Base-by-base conservation (phyloP, 2,113 vertebrate species). In the Dunckerocampus dactyliophorus region DNA sequence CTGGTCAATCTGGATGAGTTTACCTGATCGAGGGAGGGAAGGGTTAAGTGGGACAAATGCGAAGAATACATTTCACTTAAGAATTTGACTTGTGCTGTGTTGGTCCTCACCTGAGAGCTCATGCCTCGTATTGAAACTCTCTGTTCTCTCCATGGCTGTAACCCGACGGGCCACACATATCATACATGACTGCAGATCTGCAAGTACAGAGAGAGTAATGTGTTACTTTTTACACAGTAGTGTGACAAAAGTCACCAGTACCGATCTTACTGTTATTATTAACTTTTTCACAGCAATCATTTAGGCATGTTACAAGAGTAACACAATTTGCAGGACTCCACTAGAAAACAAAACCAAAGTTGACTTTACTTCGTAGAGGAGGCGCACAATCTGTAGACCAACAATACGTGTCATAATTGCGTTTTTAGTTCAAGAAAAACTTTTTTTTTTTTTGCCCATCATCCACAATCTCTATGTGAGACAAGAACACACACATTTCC, bases 171-270 rank as follows among this genome's bases (percentile, higher is more conserved):
- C 95, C 77, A 99, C 96, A 54, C 96, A 99, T 82, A 99, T 98
- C 96, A 99, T 98, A 83, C 97, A 99, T 69, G 95, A 98, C 74
- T 99, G 97, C 66, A 99, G 90, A 85, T 99, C 97, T 99, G 82
- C 31, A 31, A 60, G 47, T n/a, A 47, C 49, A 15, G 53, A 12
- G 31, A 54, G n/a, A 63, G 31, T 17, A 2, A 64, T 13, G 19
- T 52, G 37, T 37, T 55, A 39, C n/a, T 39, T 5, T 31, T 34
- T 54, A n/a, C 17, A 34, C 20, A 21, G 20, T 11, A 49, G 9
- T 49, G 2, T 39, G 37, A 39, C 37, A 39, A 39, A 39, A 39
- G 37, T 39, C 37, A 39, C 37, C 37, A 39, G 11, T 1, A 39
- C 37, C 9, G 9, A 39, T 39, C 9, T 39, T 12, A 39, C 11